Conservation (phyloP, 2,797 vertebrate species). For the Chaunax sp. region DNA sequence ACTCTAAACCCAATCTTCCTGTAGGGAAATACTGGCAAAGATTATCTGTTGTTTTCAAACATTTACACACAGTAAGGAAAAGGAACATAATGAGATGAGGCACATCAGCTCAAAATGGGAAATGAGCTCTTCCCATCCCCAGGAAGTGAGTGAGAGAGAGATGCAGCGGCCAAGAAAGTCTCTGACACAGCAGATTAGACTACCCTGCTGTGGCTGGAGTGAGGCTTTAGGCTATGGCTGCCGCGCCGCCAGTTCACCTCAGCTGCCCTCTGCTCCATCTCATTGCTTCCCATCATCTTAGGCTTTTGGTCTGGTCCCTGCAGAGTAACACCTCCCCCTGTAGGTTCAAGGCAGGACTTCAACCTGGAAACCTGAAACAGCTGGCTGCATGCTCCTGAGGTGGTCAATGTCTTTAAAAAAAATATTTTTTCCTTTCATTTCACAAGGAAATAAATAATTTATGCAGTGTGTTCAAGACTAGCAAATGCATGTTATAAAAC, state of each 20-base stretch:
- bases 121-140: slow-evolving; percentile 41
- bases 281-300: slow-evolving; percentile 21
- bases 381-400: slow-evolving; percentile 24
- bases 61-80: slow-evolving; percentile 39
- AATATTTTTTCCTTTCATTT: too few relatives aligned
- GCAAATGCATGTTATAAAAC: too few relatives aligned
- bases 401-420: slow-evolving; percentile 2
- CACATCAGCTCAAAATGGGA: slow-evolving; percentile 38
- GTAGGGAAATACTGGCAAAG: neutral
- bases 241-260: slow-evolving; percentile 75
- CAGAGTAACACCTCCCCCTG: slow-evolving; percentile 73
- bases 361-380: slow-evolving; percentile 25
- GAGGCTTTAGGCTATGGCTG: slow-evolving; percentile 65
- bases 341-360: slow-evolving; percentile 53
- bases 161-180: slow-evolving; percentile 36
- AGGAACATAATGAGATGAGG: slow-evolving; percentile 50
- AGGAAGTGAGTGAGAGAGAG: slow-evolving; percentile 40
- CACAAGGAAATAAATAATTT: too few relatives aligned
- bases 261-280: slow-evolving; percentile 66
- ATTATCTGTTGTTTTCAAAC: slow-evolving; percentile 44
- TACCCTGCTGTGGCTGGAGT: slow-evolving; percentile 57
- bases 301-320: neutral
- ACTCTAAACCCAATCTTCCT: slow-evolving; percentile 1
- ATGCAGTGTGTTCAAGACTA: too few relatives aligned
- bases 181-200: slow-evolving; percentile 76